Conservation (phyloP, 2,888 invertebrate genomes). For the Phaedon cochleariae region DNA sequence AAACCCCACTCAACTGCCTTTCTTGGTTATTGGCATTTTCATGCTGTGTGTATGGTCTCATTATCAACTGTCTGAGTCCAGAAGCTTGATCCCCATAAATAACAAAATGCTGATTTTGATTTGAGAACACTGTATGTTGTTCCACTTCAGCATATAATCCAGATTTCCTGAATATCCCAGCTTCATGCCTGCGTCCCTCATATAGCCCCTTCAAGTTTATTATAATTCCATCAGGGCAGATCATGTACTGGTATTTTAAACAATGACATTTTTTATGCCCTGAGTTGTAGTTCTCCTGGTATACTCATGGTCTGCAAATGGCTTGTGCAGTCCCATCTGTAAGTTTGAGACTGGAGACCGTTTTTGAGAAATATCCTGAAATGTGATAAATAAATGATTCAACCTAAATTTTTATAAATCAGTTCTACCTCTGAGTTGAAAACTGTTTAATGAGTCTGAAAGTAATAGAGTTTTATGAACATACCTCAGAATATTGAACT, state of each 20-base stretch:
- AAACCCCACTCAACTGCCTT: slow-evolving; percentile 38
- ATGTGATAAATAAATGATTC: no score
- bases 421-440: no score
- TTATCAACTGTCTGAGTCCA: slow-evolving; percentile 31
- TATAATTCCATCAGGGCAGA: slow-evolving; percentile 41
- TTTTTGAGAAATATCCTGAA: no score
- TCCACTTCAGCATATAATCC: slow-evolving; percentile 34
- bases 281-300: slow-evolving; percentile 39
- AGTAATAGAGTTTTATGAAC: no score
- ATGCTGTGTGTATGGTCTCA: slow-evolving; percentile 28
- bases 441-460: no score
- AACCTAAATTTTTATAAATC: no score
- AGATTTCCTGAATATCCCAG: slow-evolving; percentile 39
- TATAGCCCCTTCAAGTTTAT: slow-evolving; percentile 33
- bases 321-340: slow-evolving; percentile 37
- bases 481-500: no score
- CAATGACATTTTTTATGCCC: slow-evolving; percentile 39
- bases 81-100: slow-evolving; percentile 41
- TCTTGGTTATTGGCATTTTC: slow-evolving; percentile 9
- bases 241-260: slow-evolving; percentile 40
- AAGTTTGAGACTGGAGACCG: slow-evolving; percentile 17
- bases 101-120: slow-evolving; percentile 26
- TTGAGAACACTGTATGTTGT: slow-evolving; percentile 17
- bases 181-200: slow-evolving; percentile 40
- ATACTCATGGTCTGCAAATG: slow-evolving; percentile 33